Base-by-base conservation (phyloP, 2,888 invertebrate genomes). In the Agapetus fuscipes region DNA sequence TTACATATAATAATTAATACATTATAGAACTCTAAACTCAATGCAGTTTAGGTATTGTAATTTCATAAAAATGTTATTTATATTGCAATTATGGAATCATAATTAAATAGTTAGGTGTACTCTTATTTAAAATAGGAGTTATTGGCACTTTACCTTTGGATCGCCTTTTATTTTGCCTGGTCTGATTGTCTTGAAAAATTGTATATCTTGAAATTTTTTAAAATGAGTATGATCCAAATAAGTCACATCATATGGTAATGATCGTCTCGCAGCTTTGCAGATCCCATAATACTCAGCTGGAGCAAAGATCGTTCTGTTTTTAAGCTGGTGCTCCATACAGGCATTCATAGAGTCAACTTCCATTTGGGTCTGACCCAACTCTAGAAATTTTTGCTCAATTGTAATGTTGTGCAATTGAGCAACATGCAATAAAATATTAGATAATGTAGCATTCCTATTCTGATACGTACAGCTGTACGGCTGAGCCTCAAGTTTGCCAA, bases 281-380 rank as follows among this genome's bases (percentile, higher is more conserved):
- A 39, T 27, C 12, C 15, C 3, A 17, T 46, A 34, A 31, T 50
- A 50, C 30, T 49, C 48, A 9, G 50, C 48, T 3, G 32, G 32
- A 4, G 15, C 16, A 17, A 12, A 5, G 6, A 32, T 32, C 4
- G 14, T 11, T 32, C 14, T 16, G 12, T 32, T 7, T 17, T 17
- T 16, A 11, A 32, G 11, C 10, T 17, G 14, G 7, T 20, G 16
- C 15, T 32, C 32, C 7, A 32, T 32, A 11, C 9, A 9, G 7
- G 33, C 10, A 29, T 41, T 30, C 28, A 37, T 37, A n/a, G 24
- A 32, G 28, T 37, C 41, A 6, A 28, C 37, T 16, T 41, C 37
- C 30, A 41, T 41, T 15, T 37, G 37, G 1, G 41, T 33, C 26
- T 41, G 41, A 13, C 41, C 41, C 2, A 38, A 31, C 30, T 41